Percentiles rank a stretch among this genome's conserved stretches.
These are phyloP conservation scores for Microctenopoma lineatum DNA, from an alignment of 2,797 vertebrate species.

Conservation along the genomic window DNA sequence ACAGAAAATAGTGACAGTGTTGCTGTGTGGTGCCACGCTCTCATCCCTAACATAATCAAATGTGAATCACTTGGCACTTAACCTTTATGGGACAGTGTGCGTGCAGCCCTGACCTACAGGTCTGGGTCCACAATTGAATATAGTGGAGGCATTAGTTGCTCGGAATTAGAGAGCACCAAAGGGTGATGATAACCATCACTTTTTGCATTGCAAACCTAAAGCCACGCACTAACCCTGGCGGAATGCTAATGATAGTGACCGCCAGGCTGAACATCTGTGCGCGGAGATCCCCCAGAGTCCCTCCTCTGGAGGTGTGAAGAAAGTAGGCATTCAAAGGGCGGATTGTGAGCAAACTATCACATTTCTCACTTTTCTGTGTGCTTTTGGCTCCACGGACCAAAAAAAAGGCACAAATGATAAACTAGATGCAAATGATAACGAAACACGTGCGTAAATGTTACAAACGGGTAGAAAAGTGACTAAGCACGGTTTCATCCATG, in stretches of 20 bases:
- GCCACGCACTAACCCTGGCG: constrained; percentile 59
- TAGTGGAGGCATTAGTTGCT: constrained; percentile 28
- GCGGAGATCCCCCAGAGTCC: constrained; percentile 53
- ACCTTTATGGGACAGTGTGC: neutral
- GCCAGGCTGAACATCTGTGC: constrained; percentile 81
- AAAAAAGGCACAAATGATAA: neutral
- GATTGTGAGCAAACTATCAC: constrained; percentile 77
- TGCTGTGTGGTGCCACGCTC: too few species aligned
- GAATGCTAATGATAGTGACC: constrained; percentile 85
- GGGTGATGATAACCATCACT: constrained; percentile 72
- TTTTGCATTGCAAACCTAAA: constrained; percentile 48
- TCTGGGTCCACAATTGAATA: constrained; percentile 12
- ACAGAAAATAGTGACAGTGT: neutral
- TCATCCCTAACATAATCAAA: too few species aligned
- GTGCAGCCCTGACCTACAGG: constrained; percentile 20
- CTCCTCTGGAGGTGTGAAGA: constrained; percentile 75
- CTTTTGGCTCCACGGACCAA: constrained; percentile 36
- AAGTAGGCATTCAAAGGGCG: constrained; percentile 59
- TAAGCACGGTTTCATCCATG: neutral
- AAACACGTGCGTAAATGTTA: neutral
- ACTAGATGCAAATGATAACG: neutral
- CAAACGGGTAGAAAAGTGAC: neutral
- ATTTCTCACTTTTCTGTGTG: constrained; percentile 76
- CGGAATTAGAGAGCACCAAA: constrained; percentile 66
- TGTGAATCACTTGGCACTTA: neutral